These are phyloP conservation scores for Garrulus glandarius DNA, from an alignment of 2,797 vertebrate species.

Conservation along the genomic window DNA sequence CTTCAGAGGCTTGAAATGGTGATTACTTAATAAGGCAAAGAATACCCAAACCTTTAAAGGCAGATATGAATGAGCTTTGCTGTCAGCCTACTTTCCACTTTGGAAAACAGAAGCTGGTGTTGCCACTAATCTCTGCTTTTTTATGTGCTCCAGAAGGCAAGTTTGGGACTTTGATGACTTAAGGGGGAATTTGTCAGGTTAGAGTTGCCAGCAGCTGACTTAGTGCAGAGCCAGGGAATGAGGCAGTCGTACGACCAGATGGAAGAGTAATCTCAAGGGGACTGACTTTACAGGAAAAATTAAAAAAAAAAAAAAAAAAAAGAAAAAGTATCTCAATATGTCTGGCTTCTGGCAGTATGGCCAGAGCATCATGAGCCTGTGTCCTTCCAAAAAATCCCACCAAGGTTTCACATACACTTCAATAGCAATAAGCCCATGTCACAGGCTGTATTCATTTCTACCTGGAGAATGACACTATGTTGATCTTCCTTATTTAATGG, in stretches of 20 bases:
- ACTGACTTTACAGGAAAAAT: background rate
- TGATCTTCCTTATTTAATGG: background rate
- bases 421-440: background rate
- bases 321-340: background rate
- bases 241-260: background rate
- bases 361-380: background rate
- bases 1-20: constrained; percentile 32
- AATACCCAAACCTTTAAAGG: constrained; percentile 4
- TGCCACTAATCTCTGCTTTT: background rate
- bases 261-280: background rate
- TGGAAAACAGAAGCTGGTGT: background rate
- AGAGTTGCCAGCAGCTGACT: background rate
- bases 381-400: background rate
- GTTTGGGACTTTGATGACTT: constrained; percentile 25
- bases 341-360: background rate
- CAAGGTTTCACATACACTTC: background rate
- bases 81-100: background rate
- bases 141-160: constrained; percentile 2
- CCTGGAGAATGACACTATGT: background rate
- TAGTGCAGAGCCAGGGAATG: background rate
- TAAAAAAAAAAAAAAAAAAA: too few relatives aligned
- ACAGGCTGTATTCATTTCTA: background rate
- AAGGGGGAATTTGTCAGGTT: background rate
- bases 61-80: background rate
- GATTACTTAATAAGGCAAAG: constrained; percentile 48